These are phyloP conservation scores for Sycophaga agraensis DNA, from an alignment of 1,140 invertebrate genomes.

Conservation along the genomic window DNA sequence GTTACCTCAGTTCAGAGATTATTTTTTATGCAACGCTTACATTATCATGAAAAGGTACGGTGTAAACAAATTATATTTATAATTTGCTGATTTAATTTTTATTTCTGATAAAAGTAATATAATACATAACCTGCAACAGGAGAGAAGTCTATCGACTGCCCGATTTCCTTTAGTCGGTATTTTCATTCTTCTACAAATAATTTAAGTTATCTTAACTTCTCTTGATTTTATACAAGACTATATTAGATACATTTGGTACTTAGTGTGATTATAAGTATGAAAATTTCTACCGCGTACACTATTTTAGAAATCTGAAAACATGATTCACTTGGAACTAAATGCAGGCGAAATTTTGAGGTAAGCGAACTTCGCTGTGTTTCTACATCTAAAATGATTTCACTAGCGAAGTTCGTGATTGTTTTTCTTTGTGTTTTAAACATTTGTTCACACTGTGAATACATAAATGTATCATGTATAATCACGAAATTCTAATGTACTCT, in stretches of 20 bases:
- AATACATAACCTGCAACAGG: slow-evolving; percentile 14
- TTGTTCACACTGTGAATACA: background rate
- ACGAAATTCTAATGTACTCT: too few species aligned
- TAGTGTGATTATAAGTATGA: slow-evolving; percentile 5
- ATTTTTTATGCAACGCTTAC: background rate
- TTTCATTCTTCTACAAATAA: background rate
- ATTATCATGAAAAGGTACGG: slow-evolving; percentile 19
- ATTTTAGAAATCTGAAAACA: slow-evolving; percentile 13
- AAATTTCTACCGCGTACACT: slow-evolving; percentile 3
- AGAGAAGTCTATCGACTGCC: background rate
- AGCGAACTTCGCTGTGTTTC: slow-evolving; percentile 24
- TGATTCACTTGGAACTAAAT: slow-evolving; percentile 24
- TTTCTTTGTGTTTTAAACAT: background rate
- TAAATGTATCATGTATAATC: too few species aligned
- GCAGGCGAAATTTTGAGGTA: slow-evolving; percentile 26
- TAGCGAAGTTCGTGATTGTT: slow-evolving; percentile 8
- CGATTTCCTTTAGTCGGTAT: background rate
- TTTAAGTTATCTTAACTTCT: background rate
- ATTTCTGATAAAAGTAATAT: slow-evolving; percentile 9
- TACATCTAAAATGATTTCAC: slow-evolving; percentile 9
- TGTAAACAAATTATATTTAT: background rate
- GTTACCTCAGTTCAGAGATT: background rate
- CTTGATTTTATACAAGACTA: too few species aligned
- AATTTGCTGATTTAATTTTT: slow-evolving; percentile 5
- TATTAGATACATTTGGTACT: background rate